Conservation (phyloP, 1,140 invertebrate genomes). For the Argopecten irradians region DNA sequence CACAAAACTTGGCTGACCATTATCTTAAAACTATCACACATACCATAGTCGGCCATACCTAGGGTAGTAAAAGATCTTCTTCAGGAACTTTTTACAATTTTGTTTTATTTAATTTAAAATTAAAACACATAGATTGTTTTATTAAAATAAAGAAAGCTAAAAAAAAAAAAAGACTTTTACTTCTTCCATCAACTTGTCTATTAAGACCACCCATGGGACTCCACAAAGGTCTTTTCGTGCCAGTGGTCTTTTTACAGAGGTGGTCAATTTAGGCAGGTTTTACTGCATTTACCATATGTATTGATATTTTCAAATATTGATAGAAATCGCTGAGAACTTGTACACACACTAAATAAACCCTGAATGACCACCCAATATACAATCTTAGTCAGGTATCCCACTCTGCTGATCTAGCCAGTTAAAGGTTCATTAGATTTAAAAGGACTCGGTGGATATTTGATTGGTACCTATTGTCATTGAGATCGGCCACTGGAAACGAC, state of each 20-base stretch:
- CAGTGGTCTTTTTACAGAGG: too few species aligned
- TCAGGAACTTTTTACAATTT: background rate
- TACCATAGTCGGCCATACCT: background rate
- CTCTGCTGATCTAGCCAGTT: background rate
- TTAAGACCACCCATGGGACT: too few species aligned
- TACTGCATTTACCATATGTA: too few species aligned
- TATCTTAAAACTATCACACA: background rate
- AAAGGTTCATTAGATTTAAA: background rate
- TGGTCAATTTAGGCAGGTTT: too few species aligned
- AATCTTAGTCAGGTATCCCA: background rate
- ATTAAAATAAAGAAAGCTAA: too few species aligned
- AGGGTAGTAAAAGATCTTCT: background rate
- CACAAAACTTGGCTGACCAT: background rate
- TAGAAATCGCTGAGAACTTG: too few species aligned
- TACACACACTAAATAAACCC: constrained; percentile 8
- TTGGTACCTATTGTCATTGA: background rate
- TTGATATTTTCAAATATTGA: too few species aligned
- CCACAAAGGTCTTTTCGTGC: too few species aligned
- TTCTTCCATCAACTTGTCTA: too few species aligned
- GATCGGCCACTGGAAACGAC: background rate
- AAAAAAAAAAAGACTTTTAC: too few species aligned
- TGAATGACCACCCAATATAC: background rate
- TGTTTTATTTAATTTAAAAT: too few species aligned
- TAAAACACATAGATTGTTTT: too few species aligned
- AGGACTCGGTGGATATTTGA: background rate